A percentile compares a stretch with the other conserved stretches of the same genome.
These are phyloP conservation scores for Tragelaphus imberbis DNA, from an alignment of 2,113 vertebrate genomes.

Conservation along the genomic window DNA sequence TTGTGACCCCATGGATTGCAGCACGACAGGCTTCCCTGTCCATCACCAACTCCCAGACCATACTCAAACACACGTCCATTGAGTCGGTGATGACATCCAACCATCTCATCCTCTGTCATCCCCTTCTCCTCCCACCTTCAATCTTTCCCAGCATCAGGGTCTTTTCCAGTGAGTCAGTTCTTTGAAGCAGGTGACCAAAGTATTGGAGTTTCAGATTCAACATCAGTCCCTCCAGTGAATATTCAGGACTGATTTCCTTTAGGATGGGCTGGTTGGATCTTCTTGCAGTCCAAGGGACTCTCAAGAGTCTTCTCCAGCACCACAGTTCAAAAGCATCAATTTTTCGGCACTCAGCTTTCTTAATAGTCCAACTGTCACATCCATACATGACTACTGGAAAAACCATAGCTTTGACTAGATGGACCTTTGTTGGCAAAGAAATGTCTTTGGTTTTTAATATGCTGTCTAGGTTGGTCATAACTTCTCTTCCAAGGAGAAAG, in stretches of 20 bases:
- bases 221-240: neutral
- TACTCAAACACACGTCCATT: neutral
- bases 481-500: neutral
- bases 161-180: neutral
- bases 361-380: neutral
- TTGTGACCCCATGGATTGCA: neutral
- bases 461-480: neutral
- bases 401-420: neutral
- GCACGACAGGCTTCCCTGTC: neutral
- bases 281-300: neutral
- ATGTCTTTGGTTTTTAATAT: neutral
- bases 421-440: neutral
- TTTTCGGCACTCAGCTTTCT: neutral
- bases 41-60: neutral
- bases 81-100: neutral
- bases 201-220: neutral
- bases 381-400: neutral
- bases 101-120: neutral
- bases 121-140: neutral
- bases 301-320: neutral
- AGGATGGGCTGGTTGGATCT: neutral
- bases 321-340: neutral
- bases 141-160: neutral
- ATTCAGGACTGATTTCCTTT: neutral
- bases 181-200: neutral